These are phyloP conservation scores for Excalfactoria chinensis DNA, from an alignment of 2,113 vertebrate species.

Conservation along the genomic window DNA sequence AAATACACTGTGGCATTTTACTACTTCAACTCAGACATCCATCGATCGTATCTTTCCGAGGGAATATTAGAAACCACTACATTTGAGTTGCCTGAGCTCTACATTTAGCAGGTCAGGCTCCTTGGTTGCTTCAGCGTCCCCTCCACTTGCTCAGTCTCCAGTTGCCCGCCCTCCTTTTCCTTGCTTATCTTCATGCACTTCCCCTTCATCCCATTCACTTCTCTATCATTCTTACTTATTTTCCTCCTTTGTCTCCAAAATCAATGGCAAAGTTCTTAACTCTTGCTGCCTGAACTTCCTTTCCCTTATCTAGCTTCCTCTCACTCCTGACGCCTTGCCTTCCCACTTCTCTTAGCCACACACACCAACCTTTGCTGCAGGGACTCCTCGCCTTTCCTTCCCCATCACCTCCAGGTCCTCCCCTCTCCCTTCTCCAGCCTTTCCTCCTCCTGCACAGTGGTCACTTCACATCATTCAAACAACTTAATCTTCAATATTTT, in stretches of 20 bases:
- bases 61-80: conserved; percentile 5
- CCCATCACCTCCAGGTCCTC: neutral
- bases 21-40: conserved; percentile 32
- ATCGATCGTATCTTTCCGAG: neutral
- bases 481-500: neutral
- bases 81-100: neutral
- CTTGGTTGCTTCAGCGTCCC: rapidly evolving
- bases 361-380: neutral
- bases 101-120: rapidly evolving
- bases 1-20: conserved; percentile 68
- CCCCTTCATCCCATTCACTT: conserved; percentile 32
- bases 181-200: conserved; percentile 48
- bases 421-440: neutral
- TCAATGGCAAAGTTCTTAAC: conserved; percentile 56
- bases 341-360: neutral
- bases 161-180: neutral
- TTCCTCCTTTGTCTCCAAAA: conserved; percentile 45
- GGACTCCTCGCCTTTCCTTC: neutral
- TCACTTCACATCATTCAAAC: neutral
- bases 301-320: conserved; percentile 51
- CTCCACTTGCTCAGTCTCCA: neutral
- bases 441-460: neutral
- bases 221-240: conserved; percentile 38
- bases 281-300: conserved; percentile 51
- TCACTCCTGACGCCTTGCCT: neutral